Base-by-base conservation (phyloP, 2,797 vertebrate species). In the Danio choprae region DNA sequence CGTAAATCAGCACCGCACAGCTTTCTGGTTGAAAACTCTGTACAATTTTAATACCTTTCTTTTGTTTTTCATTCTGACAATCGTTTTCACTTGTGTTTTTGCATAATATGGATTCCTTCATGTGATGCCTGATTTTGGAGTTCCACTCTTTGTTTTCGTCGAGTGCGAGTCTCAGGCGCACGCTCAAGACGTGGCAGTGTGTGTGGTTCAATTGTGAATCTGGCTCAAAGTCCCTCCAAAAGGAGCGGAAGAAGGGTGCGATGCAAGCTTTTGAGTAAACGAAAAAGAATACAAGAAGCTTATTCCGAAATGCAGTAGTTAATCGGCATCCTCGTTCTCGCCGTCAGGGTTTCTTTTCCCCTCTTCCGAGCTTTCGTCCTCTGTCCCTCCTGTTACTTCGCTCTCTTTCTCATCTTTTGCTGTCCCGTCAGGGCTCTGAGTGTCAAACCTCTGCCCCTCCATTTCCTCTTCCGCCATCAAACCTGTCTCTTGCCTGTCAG, bases 1-100 rank as follows among this genome's bases (percentile, higher is more conserved):
- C 95, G 95, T 95, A 95, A 96, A 96, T 91, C 89, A 92, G 95
- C 96, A 97, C 96, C 96, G 97, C 95, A 96, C 96, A 96, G 96
- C 95, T 95, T 96, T 96, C 94, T 96, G 95, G 95, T 95, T 95
- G 95, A 94, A 63, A 80, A 96, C 94, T 96, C 95, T 96, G 95
- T 96, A 98, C 96, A 97, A 89, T 89, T 87, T 86, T 87, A 95
- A 96, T 94, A 93, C 88, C 85, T 87, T 88, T 84, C 76, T 86
- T 67, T 75, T 86, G 86, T 67, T 75, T 74, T 84, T 75, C 29
- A 79, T 68, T 83, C 86, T 81, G 79, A 91, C 84, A 36, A 85
- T 87, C 84, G 85, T 87, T 72, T 86, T 85, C 82, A 86, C 77
- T 88, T 84, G 74, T 84, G 76, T 88, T 90, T 95, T 97, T 97